phyloP scores from a whole-genome alignment of 2,113 vertebrate species.

The Carettochelys insculpta region DNA sequence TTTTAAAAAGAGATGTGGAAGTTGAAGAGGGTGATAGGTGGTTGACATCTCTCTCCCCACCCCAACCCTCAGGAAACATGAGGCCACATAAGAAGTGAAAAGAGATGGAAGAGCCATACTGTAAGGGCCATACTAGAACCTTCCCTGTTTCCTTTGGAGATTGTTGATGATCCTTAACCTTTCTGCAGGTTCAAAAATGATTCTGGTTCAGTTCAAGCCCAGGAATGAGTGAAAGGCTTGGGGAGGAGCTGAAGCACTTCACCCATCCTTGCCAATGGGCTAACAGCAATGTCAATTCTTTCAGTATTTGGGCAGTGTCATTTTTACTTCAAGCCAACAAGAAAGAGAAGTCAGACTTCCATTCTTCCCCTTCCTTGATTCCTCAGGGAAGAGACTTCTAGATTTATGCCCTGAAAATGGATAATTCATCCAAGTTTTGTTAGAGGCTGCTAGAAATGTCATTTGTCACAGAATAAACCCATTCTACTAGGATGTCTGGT shows the following conservation, averaged over 20 bases:
- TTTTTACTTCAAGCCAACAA: neutral
- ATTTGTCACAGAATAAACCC: conserved; percentile 83
- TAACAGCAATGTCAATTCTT: neutral
- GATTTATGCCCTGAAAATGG: conserved; percentile 77
- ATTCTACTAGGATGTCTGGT: conserved; percentile 79
- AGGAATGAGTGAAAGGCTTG: neutral
- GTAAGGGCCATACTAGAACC: neutral
- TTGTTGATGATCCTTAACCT: neutral
- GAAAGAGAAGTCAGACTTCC: neutral
- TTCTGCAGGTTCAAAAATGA: neutral
- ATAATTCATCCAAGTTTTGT: conserved; percentile 81
- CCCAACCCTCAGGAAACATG: neutral
- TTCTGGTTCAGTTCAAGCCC: neutral
- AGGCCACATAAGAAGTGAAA: neutral
- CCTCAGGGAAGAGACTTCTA: conserved; percentile 34
- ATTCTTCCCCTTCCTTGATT: neutral
- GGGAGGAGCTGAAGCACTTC: neutral
- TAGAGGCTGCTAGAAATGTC: conserved; percentile 78
- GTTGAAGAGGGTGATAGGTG: neutral
- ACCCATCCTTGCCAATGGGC: neutral
- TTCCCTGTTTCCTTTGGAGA: neutral
- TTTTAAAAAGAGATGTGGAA: neutral
- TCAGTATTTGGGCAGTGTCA: neutral
- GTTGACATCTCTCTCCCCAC: neutral
- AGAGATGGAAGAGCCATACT: neutral